phyloP scores from a whole-genome alignment of 2,888 invertebrate genomes.

The Congeria kusceri region DNA sequence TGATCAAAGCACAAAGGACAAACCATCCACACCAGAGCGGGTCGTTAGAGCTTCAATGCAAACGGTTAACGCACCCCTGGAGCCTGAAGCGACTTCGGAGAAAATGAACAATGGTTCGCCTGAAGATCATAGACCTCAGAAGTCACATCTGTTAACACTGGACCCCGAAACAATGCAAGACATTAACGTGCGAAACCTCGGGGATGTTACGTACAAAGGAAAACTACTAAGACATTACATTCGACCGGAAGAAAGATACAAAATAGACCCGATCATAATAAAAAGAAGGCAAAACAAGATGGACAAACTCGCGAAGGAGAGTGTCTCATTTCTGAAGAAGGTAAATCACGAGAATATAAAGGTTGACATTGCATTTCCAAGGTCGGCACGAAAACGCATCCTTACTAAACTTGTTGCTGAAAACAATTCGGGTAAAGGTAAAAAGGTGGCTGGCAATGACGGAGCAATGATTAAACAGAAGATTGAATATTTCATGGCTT shows the following conservation, averaged over 20 bases:
- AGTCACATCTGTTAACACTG: not conserved
- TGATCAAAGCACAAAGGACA: not conserved
- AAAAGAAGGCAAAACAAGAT: conserved; percentile 64
- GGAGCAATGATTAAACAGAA: conserved; percentile 44
- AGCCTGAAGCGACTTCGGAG: not conserved
- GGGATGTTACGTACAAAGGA: conserved; percentile 51
- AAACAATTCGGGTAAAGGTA: conserved; percentile 46
- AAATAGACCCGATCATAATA: conserved; percentile 63
- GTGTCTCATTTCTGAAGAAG: conserved; percentile 52
- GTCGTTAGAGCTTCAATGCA: not conserved
- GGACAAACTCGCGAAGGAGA: conserved; percentile 64
- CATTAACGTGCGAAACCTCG: conserved; percentile 5
- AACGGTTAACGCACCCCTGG: not conserved
- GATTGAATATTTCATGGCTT: conserved; percentile 61
- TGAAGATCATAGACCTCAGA: not conserved
- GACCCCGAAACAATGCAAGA: conserved; percentile 35
- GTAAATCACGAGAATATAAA: conserved; percentile 59
- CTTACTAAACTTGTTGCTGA: conserved; percentile 61
- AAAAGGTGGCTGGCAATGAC: conserved; percentile 15
- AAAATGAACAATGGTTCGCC: not conserved
- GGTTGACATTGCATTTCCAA: conserved; percentile 65
- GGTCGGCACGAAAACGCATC: conserved; percentile 59
- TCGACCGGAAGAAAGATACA: conserved; percentile 66
- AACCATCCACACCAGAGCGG: not conserved
- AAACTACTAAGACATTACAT: conserved; percentile 61